Conservation (phyloP, 2,888 invertebrate species). For the Boloria selene region DNA sequence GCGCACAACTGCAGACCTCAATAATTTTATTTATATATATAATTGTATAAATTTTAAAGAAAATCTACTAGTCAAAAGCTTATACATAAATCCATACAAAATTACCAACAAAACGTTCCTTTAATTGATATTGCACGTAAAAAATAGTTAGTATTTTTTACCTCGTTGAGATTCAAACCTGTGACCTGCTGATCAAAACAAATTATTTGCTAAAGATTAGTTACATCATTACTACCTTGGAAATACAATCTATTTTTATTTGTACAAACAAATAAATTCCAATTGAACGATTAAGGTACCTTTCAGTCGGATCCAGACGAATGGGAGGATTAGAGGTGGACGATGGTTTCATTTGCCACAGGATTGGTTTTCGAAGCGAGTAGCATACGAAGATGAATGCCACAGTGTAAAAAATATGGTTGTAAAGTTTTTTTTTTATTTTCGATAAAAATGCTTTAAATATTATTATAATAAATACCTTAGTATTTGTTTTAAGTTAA, state of each 20-base stretch:
- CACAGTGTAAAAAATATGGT: conserved; percentile 32
- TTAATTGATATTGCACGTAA: too few relatives aligned
- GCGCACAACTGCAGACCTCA: too few relatives aligned
- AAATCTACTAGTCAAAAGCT: too few relatives aligned
- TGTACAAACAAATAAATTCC: conserved; percentile 63
- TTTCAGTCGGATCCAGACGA: conserved; percentile 61
- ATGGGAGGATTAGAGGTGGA: conserved; percentile 54
- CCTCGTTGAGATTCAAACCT: too few relatives aligned
- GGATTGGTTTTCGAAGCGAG: conserved; percentile 46
- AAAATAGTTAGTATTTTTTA: too few relatives aligned
- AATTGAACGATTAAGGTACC: conserved; percentile 69
- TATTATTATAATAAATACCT: neutral
- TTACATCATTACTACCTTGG: conserved; percentile 46
- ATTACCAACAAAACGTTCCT: too few relatives aligned
- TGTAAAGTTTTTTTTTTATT: conserved; percentile 2
- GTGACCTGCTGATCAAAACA: too few relatives aligned
- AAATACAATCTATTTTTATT: conserved; percentile 63
- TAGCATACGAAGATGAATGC: conserved; percentile 46
- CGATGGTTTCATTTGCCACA: conserved; percentile 52
- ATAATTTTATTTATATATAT: too few relatives aligned
- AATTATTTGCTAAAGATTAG: conserved; percentile 20
- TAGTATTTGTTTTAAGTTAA: neutral
- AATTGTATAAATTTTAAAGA: too few relatives aligned
- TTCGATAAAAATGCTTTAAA: too few relatives aligned
- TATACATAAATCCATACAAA: too few relatives aligned